Evolutionary conservation across 2,797 vertebrate species (phyloP), one percentile per base, ranked within the genome.

Genomic region (Spheniscus humboldti): DNA sequence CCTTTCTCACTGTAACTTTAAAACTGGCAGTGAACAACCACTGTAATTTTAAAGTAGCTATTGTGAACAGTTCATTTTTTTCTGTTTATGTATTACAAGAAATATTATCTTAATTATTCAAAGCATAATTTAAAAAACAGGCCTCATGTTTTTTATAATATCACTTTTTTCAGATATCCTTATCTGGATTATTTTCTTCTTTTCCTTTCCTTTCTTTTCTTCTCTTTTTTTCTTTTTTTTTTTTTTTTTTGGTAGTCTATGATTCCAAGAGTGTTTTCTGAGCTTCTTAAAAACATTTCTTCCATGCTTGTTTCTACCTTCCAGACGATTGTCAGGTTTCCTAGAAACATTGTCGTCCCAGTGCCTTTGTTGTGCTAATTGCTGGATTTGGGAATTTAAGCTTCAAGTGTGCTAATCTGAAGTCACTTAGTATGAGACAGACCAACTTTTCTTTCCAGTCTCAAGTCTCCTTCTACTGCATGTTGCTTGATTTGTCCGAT

Each of bases 371-470:
- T 76, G 16, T 43, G 53, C 35, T 48, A 35, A 45, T 63, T 64
- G 11, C 13, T 90, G 63, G 18, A 18, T 41, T 90, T 78, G 31
- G 53, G 47, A 73, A 55, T 74, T 59, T 53, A 39, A 59, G n/a
- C 35, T 93, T 75, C 73, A 78, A 17, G 37, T 31, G 2, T 48
- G 11, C 62, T 75, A 50, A 85, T 82, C 56, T 60, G 6, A 91
- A 69, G n/a, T 43, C 15, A 56, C 12, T 78, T 53, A 47, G 7
- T 64, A 50, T 45, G 43, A 82, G 59, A 80, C 20, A 37, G 56
- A 60, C 35, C n/a, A 85, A 33, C 11, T 92, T 96, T 88, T 93
- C 33, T 92, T 91, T 62, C 68, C 73, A 48, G 74, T 43, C 64
- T 75, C 2, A 11, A 69, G 18, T 47, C 27, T 92, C 16, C 89